Conservation (phyloP, 2,797 vertebrate species). For the Spea hammondii region DNA sequence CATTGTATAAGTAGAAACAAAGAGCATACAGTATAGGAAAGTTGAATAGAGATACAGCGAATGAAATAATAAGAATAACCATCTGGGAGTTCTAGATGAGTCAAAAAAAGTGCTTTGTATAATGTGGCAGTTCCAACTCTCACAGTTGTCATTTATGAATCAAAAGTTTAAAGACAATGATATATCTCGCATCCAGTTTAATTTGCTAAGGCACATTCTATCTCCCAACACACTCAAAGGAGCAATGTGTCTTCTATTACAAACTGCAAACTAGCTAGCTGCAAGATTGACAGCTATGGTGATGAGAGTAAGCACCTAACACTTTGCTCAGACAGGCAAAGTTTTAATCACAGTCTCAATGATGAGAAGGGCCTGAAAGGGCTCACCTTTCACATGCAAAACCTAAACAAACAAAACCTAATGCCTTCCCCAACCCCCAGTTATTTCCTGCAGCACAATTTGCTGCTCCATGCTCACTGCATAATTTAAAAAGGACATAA, state of each 20-base stretch:
- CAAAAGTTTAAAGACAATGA: slow-evolving; percentile 59
- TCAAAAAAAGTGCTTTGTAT: slow-evolving; percentile 19
- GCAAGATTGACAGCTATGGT: slow-evolving; percentile 55
- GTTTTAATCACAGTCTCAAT: slow-evolving; percentile 54
- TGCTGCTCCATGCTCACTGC: not conserved
- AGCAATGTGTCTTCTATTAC: slow-evolving; percentile 49
- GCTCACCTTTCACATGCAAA: slow-evolving; percentile 48
- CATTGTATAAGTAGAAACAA: slow-evolving; percentile 26
- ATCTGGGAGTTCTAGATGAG: slow-evolving; percentile 22
- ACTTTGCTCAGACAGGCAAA: slow-evolving; percentile 47
- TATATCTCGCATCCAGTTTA: slow-evolving; percentile 77
- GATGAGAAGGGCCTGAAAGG: slow-evolving; percentile 51
- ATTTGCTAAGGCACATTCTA: slow-evolving; percentile 77
- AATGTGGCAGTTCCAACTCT: slow-evolving; percentile 41
- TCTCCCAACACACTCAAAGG: slow-evolving; percentile 47
- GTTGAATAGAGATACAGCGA: slow-evolving; percentile 18
- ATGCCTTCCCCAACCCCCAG: slow-evolving; percentile 18
- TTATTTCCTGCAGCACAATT: slow-evolving; percentile 49
- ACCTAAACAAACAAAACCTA: slow-evolving; percentile 52
- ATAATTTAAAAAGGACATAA: slow-evolving; percentile 39
- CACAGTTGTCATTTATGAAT: slow-evolving; percentile 70
- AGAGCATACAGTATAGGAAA: slow-evolving; percentile 16
- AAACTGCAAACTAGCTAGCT: slow-evolving; percentile 50
- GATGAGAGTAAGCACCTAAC: slow-evolving; percentile 48
- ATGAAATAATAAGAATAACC: slow-evolving; percentile 32